Percentiles rank a stretch among this genome's conserved stretches.
These are phyloP conservation scores for Gibbula magus DNA, from an alignment of 2,888 invertebrate genomes.

Conservation along the genomic window DNA sequence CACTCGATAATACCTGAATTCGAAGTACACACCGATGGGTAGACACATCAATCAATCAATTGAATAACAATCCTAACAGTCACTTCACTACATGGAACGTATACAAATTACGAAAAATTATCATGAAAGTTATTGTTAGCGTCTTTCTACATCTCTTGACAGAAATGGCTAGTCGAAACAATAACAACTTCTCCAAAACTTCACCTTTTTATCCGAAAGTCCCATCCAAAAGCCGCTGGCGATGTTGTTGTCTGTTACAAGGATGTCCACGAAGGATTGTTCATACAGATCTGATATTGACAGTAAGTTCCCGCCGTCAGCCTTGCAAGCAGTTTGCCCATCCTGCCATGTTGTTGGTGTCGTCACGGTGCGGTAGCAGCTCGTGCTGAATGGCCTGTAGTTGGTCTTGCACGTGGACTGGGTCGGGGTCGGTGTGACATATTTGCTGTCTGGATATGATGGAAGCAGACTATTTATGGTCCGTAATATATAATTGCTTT, in stretches of 20 bases:
- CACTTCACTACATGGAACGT: too few relatives aligned
- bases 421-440: not conserved
- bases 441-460: not conserved
- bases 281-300: slow-evolving; percentile 35
- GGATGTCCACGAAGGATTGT: slow-evolving; percentile 33
- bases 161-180: too few relatives aligned
- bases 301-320: slow-evolving; percentile 32
- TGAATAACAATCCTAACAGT: too few relatives aligned
- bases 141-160: too few relatives aligned
- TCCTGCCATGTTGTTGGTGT: slow-evolving; percentile 30
- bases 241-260: not conserved
- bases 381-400: slow-evolving; percentile 34
- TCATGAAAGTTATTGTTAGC: too few relatives aligned
- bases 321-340: slow-evolving; percentile 30
- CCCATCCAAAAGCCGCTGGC: slow-evolving; percentile 36
- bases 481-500: too few relatives aligned
- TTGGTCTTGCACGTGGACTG: not conserved
- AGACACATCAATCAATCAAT: too few relatives aligned
- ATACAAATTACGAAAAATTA: too few relatives aligned
- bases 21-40: too few relatives aligned
- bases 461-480: too few relatives aligned
- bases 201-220: slow-evolving; percentile 31
- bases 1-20: too few relatives aligned
- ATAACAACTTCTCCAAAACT: not conserved
- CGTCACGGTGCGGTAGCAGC: slow-evolving; percentile 34